Base-by-base conservation (phyloP, 2,888 invertebrate genomes). In the Drosophila incognita region DNA sequence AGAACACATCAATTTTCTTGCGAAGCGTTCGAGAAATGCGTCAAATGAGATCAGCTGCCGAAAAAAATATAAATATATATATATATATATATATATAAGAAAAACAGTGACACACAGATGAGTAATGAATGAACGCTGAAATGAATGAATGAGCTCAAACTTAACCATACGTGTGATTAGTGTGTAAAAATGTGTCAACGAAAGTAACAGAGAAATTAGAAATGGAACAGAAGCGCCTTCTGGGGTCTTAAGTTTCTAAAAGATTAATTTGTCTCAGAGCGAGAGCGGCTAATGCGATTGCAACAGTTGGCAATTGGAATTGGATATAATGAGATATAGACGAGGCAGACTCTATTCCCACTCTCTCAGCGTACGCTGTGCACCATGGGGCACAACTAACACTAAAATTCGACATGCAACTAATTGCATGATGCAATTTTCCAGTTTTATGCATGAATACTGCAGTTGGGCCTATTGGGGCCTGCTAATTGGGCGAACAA, bases 41-140 rank as follows among this genome's bases (percentile, higher is more conserved):
- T 76, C 74, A 79, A 85, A 81, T 85, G 83, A 87, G 88, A 88
- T 88, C 90, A 90, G 72, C 77, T 38, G 52, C 49, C 74, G 38
- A 66, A 51, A 80, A 72, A 72, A 56, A 69, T 54, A 58, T 51
- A 62, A 58, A 54, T 48, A 69, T 27, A 66, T n/a, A 74, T 62
- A 69, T 63, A 74, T 62, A 69, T 63, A 40, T 48, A 33, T n/a
- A 79, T 64, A 73, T 63, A 40, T 48, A 33, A 24, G 21, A 49
- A 15, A 38, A 18, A 69, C 2, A 6, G 18, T n/a, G 1, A n/a
- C 4, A 13, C 13, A 46, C 64, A 36, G 49, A 61, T 71, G 72
- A 46, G 46, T 46, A 46, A 77, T 72, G 75, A 72, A 79, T 48
- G 61, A 66, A 57, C 60, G 59, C 62, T 48, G 64, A 75, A 73